phyloP scores from a whole-genome alignment of 1,140 invertebrate species.

The Drosophila obscura region DNA sequence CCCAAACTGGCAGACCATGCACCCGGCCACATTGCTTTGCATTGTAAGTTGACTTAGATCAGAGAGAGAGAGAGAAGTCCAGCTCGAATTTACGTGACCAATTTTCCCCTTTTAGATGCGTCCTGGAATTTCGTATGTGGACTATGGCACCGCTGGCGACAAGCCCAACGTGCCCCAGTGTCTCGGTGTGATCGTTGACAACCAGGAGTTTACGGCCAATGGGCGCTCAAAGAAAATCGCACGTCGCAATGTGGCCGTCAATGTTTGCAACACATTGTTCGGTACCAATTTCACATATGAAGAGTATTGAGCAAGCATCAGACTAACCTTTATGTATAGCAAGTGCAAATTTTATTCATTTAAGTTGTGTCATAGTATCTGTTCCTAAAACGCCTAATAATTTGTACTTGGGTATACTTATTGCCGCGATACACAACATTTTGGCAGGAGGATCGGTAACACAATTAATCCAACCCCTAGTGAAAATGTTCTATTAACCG shows the following conservation, averaged over 20 bases:
- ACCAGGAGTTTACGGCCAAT: slow-evolving; percentile 84
- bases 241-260: slow-evolving; percentile 84
- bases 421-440: too few species aligned
- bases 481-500: too few species aligned
- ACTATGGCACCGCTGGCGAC: slow-evolving; percentile 86
- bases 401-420: too few species aligned
- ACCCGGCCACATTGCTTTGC: slow-evolving; percentile 89
- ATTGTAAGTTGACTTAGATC: slow-evolving; percentile 59
- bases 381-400: too few species aligned
- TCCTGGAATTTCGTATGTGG: slow-evolving; percentile 87
- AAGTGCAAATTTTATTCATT: too few species aligned
- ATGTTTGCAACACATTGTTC: slow-evolving; percentile 84
- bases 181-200: slow-evolving; percentile 85
- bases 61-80: not conserved
- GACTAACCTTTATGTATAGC: too few species aligned
- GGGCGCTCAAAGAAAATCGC: slow-evolving; percentile 85
- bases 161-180: slow-evolving; percentile 86
- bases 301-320: slow-evolving; percentile 27
- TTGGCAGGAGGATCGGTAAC: too few species aligned
- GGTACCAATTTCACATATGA: slow-evolving; percentile 69
- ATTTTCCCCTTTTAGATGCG: slow-evolving; percentile 85
- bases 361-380: too few species aligned
- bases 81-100: not conserved
- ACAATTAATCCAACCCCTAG: too few species aligned
- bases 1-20: slow-evolving; percentile 86